These are phyloP conservation scores for Brachionus asplanchnoidis DNA, from an alignment of 1,140 invertebrate species.

Conservation along the genomic window DNA sequence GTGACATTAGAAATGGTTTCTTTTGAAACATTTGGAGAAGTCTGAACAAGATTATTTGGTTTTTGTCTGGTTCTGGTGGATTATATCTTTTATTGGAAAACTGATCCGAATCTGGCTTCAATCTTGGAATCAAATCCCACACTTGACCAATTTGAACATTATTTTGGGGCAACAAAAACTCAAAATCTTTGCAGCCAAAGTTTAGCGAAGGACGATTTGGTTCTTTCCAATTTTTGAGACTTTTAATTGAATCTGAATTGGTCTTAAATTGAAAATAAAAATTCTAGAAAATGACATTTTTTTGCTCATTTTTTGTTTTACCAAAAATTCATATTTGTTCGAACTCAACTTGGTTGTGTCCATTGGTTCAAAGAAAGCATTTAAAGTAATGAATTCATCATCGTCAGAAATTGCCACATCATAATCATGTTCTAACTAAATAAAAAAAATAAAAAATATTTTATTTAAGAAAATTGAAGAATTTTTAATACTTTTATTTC, in stretches of 20 bases:
- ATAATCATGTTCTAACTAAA: no score
- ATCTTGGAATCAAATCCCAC: conserved; percentile 16
- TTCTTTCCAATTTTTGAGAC: conserved; percentile 14
- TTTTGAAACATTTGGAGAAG: conserved; percentile 54
- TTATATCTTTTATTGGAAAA: conserved; percentile 13
- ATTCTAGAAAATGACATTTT: no score
- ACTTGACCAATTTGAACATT: background rate
- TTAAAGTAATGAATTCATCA: conserved; percentile 35
- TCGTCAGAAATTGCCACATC: background rate
- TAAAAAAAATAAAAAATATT: no score
- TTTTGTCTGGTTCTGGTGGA: conserved; percentile 35
- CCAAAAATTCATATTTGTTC: background rate
- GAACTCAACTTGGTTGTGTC: background rate
- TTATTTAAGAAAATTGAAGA: background rate
- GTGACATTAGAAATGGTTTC: conserved; percentile 49
- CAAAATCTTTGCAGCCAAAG: conserved; percentile 23
- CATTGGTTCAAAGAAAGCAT: conserved; percentile 26
- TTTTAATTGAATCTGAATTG: background rate
- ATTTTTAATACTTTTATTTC: background rate
- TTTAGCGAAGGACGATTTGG: background rate
- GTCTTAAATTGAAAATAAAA: no score
- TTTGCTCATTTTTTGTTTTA: background rate
- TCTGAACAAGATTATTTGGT: conserved; percentile 39
- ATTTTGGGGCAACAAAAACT: background rate
- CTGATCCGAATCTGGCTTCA: background rate